A percentile compares a stretch with the other conserved stretches of the same genome.
Evolutionary conservation across 2,888 invertebrate genomes (phyloP).

Genomic region (Drosophila multiciliata): DNA sequence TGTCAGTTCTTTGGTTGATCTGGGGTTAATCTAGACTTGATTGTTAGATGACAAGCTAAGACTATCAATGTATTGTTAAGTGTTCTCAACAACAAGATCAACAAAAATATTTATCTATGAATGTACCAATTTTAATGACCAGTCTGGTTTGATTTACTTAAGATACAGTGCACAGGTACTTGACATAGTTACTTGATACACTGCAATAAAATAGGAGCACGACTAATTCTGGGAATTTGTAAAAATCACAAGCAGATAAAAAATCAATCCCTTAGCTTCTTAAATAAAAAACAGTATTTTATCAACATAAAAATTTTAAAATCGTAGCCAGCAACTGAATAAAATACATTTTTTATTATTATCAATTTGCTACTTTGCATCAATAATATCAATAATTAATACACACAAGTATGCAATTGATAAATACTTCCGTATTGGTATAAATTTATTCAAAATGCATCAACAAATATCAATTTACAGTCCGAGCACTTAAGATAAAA

Average conservation of each 20-base stretch:
- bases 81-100: neutral
- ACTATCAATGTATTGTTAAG: neutral
- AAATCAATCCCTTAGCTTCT: neutral
- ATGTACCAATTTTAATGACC: neutral
- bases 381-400: neutral
- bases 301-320: too few relatives aligned
- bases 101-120: neutral
- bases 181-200: slow-evolving; percentile 3
- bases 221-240: neutral
- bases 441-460: slow-evolving; percentile 8
- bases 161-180: neutral
- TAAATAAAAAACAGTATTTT: too few relatives aligned
- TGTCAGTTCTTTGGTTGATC: neutral
- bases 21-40: neutral
- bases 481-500: slow-evolving; percentile 21
- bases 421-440: slow-evolving; percentile 2
- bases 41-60: neutral
- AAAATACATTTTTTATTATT: too few relatives aligned
- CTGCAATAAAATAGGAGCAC: neutral
- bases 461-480: neutral
- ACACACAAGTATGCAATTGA: neutral
- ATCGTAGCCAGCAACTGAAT: too few relatives aligned
- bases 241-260: neutral
- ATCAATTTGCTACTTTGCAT: too few relatives aligned
- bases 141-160: neutral